Base-by-base conservation (phyloP, 2,113 vertebrate species). In the Rhinolophus ferrumequinum region DNA sequence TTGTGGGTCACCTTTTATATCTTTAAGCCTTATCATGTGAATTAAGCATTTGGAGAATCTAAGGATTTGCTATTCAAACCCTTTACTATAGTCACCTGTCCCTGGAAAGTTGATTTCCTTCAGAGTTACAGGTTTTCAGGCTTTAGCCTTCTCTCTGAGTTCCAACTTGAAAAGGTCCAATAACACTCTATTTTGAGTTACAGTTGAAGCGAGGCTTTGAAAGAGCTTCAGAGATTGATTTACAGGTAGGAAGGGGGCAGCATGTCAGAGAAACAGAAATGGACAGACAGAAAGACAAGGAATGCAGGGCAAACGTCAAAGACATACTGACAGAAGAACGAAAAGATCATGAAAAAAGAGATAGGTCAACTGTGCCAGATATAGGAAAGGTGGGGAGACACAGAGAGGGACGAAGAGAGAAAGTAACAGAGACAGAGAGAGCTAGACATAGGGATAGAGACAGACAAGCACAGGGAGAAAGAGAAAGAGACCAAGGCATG, bases 1-100 rank as follows among this genome's bases (percentile, higher is more conserved):
- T 86, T 92, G 64, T 60, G n/a, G 82, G 38, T 94, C 81, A 94
- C 41, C 52, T 84, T 96, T 96, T 85, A 66, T 79, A 89, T 86
- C 35, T 93, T 77, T 83, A 92, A 80, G 80, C 38, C 28, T 96
- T 95, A 73, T 87, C 60, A 77, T 67, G 30, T 83, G 92, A 92
- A 84, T 90, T 94, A 92, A 79, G 54, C 47, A 70, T 93, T 73
- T 33, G 73, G 77, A 75, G n/a, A 69, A 5, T 95, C 64, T 83
- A 38, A 88, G 24, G 41, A 62, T 13, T 92, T 93, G 35, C 64
- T 96, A 89, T 66, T 90, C 81, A 58, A n/a, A 66, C 18, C 28
- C 33, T 94, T n/a, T 75, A 60, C 24, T 35, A 21, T 33, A 93
- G 21, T 92, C 64, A 84, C 47, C 16, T 88, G 14, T 58, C 24